phyloP scores from a whole-genome alignment of 2,797 vertebrate species.

The Champsocephalus esox region DNA sequence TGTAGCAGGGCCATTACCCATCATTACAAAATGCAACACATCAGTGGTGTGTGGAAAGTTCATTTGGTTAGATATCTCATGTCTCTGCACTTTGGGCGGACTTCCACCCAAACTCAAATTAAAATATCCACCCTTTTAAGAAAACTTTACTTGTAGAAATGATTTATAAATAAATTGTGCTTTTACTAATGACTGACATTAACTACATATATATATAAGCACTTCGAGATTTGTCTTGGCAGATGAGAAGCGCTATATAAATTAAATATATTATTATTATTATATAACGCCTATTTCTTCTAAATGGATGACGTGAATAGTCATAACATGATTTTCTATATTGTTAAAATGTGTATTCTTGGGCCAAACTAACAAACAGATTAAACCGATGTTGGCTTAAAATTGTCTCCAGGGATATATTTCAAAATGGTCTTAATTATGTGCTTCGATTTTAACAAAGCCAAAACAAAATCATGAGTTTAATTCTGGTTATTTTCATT shows the following conservation, averaged over 20 bases:
- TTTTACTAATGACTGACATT: neutral
- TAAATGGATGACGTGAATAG: neutral
- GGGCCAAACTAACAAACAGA: slow-evolving; percentile 13
- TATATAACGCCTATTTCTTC: neutral
- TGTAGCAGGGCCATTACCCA: slow-evolving; percentile 12
- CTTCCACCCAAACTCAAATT: neutral
- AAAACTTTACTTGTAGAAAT: slow-evolving; percentile 4
- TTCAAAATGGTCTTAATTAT: slow-evolving; percentile 35
- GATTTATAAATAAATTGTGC: slow-evolving; percentile 17
- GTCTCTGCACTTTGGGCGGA: neutral
- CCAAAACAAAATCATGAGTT: slow-evolving; percentile 12
- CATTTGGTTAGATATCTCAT: neutral
- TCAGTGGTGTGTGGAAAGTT: slow-evolving; percentile 27
- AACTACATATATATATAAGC: neutral
- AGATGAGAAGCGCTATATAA: too few species aligned
- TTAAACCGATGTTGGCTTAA: slow-evolving; percentile 14
- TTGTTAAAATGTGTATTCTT: slow-evolving; percentile 25
- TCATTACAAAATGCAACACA: slow-evolving; percentile 26
- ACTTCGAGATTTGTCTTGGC: too few species aligned
- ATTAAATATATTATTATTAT: too few species aligned
- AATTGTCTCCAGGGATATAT: slow-evolving; percentile 1
- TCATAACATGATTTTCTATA: slow-evolving; percentile 10
- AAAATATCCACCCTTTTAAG: neutral
- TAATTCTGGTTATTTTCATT: slow-evolving; percentile 43
- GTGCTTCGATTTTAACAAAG: slow-evolving; percentile 26